phyloP scores from a whole-genome alignment of 2,113 vertebrate genomes.

The Athene noctua region DNA sequence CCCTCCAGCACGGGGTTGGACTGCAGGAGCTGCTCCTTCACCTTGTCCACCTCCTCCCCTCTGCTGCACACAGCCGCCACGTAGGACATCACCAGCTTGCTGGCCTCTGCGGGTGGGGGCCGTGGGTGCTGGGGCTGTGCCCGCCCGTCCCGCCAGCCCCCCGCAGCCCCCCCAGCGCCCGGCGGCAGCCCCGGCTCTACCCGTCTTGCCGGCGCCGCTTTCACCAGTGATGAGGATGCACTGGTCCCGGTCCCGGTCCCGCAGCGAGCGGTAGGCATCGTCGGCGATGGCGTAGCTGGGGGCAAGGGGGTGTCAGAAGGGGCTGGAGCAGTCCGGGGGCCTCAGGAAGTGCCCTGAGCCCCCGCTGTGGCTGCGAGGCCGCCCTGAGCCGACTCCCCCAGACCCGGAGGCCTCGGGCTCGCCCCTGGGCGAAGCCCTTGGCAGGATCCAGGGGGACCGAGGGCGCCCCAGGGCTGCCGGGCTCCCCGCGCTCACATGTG shows the following conservation, averaged over 20 bases:
- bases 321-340: not conserved
- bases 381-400: rapidly evolving
- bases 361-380: rapidly evolving
- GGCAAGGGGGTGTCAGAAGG: not conserved
- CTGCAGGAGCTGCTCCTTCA: constrained; percentile 82
- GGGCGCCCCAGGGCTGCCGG: not conserved
- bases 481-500: constrained; percentile 73
- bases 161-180: rapidly evolving
- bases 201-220: constrained; percentile 80
- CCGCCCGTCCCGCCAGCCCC: rapidly evolving
- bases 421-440: rapidly evolving
- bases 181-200: not conserved
- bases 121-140: rapidly evolving
- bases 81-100: constrained; percentile 83
- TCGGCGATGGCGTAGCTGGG: constrained; percentile 79
- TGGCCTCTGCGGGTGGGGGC: constrained; percentile 69
- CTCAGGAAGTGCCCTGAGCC: rapidly evolving
- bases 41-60: constrained; percentile 78
- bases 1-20: constrained; percentile 83
- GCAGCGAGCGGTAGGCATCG: constrained; percentile 76
- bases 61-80: constrained; percentile 79
- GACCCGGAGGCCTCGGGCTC: rapidly evolving
- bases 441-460: rapidly evolving
- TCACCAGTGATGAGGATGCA: constrained; percentile 82
- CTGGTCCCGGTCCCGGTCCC: constrained; percentile 74